Conservation (phyloP, 2,888 invertebrate species). For the Chrysotoxum bicinctum region DNA sequence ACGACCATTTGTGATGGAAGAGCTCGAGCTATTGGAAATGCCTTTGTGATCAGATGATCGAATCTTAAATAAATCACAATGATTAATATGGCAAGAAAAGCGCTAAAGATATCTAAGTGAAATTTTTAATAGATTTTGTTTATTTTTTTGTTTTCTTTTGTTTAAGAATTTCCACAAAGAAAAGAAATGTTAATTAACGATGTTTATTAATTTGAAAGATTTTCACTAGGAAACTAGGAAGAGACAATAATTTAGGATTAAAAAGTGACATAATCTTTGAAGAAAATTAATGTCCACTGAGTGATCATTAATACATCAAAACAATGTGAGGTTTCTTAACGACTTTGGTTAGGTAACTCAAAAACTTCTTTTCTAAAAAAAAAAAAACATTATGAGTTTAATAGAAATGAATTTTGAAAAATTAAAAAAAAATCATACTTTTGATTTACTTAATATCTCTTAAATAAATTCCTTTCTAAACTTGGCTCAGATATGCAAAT, state of each 20-base stretch:
- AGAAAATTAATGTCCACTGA: slow-evolving; percentile 2
- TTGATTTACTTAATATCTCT: slow-evolving; percentile 50
- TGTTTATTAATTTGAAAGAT: not conserved
- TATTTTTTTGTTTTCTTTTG: not conserved
- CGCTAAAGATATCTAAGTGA: not conserved
- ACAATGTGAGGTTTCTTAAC: not conserved
- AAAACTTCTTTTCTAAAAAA: not conserved
- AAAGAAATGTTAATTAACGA: slow-evolving; percentile 1
- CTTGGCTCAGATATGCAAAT: slow-evolving; percentile 55
- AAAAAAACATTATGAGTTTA: not conserved
- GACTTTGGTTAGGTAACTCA: not conserved
- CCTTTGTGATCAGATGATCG: slow-evolving; percentile 30
- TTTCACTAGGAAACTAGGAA: not conserved
- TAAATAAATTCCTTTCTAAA: slow-evolving; percentile 46
- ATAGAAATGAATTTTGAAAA: not conserved
- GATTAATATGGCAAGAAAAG: slow-evolving; percentile 33
- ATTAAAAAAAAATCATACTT: slow-evolving; percentile 16
- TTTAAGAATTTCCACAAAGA: not conserved
- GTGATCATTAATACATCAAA: not conserved
- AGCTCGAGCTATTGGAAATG: slow-evolving; percentile 27
- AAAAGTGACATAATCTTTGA: not conserved
- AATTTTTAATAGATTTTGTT: not conserved
- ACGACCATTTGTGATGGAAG: slow-evolving; percentile 13
- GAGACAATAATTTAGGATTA: not conserved
- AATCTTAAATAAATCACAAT: slow-evolving; percentile 52